Evolutionary conservation across 2,888 invertebrate genomes (phyloP).

Genomic region (Eledona agricola): DNA sequence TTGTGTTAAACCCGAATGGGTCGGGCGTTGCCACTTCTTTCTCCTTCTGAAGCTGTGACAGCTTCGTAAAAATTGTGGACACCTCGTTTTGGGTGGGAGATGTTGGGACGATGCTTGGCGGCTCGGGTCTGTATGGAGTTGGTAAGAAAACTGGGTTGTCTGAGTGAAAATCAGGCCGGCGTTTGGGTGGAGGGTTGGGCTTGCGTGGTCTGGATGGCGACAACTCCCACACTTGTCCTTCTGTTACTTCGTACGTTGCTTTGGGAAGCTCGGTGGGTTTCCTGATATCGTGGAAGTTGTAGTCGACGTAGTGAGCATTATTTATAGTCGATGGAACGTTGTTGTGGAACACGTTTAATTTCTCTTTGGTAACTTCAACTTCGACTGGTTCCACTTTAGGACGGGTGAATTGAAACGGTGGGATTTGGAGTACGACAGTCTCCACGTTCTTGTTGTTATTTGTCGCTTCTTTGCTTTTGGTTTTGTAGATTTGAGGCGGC

Average conservation of each 20-base stretch:
- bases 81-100: conserved; percentile 59
- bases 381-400: conserved; percentile 44
- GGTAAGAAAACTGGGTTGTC: conserved; percentile 56
- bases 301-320: conserved; percentile 48
- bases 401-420: conserved; percentile 50
- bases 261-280: conserved; percentile 46
- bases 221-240: conserved; percentile 47
- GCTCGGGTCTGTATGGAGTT: conserved; percentile 58
- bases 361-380: conserved; percentile 61
- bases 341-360: conserved; percentile 58
- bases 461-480: conserved; percentile 29
- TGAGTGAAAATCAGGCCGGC: conserved; percentile 46
- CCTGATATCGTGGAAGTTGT: conserved; percentile 45
- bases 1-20: conserved; percentile 55
- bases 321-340: conserved; percentile 50
- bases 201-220: conserved; percentile 27
- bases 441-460: conserved; percentile 39
- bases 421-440: conserved; percentile 53
- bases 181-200: conserved; percentile 38
- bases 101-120: conserved; percentile 51
- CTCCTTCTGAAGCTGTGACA: conserved; percentile 42
- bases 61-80: conserved; percentile 58
- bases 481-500: conserved; percentile 57
- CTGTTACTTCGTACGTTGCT: conserved; percentile 60
- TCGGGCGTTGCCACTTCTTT: conserved; percentile 40